These are phyloP conservation scores for Aphaenogaster ashmeadi DNA, from an alignment of 1,140 invertebrate species.

Conservation along the genomic window DNA sequence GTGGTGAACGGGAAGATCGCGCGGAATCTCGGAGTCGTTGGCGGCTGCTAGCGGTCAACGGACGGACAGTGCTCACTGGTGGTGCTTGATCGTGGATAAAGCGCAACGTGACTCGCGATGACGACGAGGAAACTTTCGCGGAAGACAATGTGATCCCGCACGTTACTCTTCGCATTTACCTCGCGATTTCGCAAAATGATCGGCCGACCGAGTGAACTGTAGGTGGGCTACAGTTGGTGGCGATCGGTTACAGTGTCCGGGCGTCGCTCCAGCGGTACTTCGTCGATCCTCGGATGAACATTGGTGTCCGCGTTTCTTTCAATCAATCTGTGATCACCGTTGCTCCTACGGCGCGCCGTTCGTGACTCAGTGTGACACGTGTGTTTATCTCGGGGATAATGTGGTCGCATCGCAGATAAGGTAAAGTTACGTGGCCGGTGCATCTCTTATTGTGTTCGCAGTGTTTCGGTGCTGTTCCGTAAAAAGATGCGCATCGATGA, in stretches of 20 bases:
- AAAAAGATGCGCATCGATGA: not conserved
- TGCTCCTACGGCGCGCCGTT: slow-evolving; percentile 41
- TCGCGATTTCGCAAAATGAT: slow-evolving; percentile 46
- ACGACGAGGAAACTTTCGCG: slow-evolving; percentile 66
- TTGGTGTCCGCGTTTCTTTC: slow-evolving; percentile 64
- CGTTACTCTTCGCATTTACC: slow-evolving; percentile 4
- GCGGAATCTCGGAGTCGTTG: slow-evolving; percentile 42
- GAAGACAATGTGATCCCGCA: slow-evolving; percentile 64
- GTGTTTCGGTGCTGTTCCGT: slow-evolving; percentile 16
- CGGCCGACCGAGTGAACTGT: slow-evolving; percentile 26
- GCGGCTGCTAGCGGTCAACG: slow-evolving; percentile 21
- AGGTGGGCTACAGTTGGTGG: slow-evolving; percentile 32
- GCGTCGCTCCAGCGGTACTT: slow-evolving; percentile 54
- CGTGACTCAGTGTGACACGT: slow-evolving; percentile 77
- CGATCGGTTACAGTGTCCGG: slow-evolving; percentile 36
- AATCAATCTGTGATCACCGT: slow-evolving; percentile 36
- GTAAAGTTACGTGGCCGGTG: slow-evolving; percentile 73
- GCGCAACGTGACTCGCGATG: slow-evolving; percentile 32
- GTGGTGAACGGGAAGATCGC: slow-evolving; percentile 43
- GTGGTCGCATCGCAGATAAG: slow-evolving; percentile 72
- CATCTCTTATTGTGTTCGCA: not conserved
- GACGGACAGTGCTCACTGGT: slow-evolving; percentile 56
- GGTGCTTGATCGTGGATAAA: slow-evolving; percentile 61
- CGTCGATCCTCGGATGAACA: slow-evolving; percentile 64
- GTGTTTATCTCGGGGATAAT: slow-evolving; percentile 75